phyloP scores from a whole-genome alignment of 2,113 vertebrate genomes.

The Aphyosemion australe region DNA sequence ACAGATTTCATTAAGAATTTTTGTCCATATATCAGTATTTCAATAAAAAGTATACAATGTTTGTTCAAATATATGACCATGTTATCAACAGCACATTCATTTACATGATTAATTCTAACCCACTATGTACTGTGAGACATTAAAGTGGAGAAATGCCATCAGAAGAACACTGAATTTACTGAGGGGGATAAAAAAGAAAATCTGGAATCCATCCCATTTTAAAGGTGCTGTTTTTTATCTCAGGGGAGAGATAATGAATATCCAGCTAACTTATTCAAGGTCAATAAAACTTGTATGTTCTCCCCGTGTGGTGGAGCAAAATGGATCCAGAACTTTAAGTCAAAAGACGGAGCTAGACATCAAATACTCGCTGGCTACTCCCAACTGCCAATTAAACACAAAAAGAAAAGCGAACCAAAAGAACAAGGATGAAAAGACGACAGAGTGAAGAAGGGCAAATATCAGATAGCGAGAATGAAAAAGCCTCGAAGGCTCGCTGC shows the following conservation, averaged over 20 bases:
- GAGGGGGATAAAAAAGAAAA: slow-evolving; percentile 22
- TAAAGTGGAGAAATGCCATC: slow-evolving; percentile 8
- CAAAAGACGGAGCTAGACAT: slow-evolving; percentile 40
- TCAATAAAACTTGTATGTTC: slow-evolving; percentile 48
- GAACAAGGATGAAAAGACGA: slow-evolving; percentile 42
- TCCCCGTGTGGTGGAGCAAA: slow-evolving; percentile 15
- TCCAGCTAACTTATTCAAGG: slow-evolving; percentile 57
- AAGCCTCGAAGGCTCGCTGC: slow-evolving; percentile 37
- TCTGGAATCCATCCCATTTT: slow-evolving; percentile 34
- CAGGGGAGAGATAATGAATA: slow-evolving; percentile 51
- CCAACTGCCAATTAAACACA: slow-evolving; percentile 66
- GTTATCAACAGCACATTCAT: too few relatives aligned
- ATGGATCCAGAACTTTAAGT: slow-evolving; percentile 30
- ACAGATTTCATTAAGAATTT: too few relatives aligned
- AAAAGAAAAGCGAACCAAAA: slow-evolving; percentile 33
- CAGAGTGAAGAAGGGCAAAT: slow-evolving; percentile 40
- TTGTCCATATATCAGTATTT: too few relatives aligned
- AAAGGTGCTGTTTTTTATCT: slow-evolving; percentile 47
- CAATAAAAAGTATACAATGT: too few relatives aligned
- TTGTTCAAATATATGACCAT: too few relatives aligned
- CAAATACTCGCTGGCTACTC: slow-evolving; percentile 48
- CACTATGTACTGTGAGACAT: too few relatives aligned
- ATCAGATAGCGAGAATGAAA: slow-evolving; percentile 56
- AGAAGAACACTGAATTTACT: slow-evolving; percentile 5
- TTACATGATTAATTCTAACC: not conserved